Percentiles rank a stretch among this genome's conserved stretches.
These are phyloP conservation scores for Oxyteleia sp. DNA, from an alignment of 2,888 invertebrate species.

Conservation along the genomic window DNA sequence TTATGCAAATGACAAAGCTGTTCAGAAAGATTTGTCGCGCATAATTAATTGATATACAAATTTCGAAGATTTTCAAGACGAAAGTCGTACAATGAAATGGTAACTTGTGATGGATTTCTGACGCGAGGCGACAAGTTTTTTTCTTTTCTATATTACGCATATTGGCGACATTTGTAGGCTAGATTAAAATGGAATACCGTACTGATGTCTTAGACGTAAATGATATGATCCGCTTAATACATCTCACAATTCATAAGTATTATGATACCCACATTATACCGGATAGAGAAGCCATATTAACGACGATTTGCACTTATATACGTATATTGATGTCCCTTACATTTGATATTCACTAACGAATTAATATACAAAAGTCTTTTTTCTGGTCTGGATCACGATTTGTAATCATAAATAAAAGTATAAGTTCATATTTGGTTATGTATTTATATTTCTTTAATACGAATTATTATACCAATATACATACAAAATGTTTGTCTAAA, in stretches of 20 bases:
- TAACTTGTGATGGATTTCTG: conserved; percentile 24
- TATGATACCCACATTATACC: conserved; percentile 84
- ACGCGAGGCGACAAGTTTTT: conserved; percentile 22
- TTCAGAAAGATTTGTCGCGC: conserved; percentile 29
- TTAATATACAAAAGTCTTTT: conserved; percentile 49
- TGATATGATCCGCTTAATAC: conserved; percentile 86
- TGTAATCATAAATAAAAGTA: conserved; percentile 40
- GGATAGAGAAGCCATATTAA: conserved; percentile 83
- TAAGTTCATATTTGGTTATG: neutral
- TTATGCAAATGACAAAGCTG: conserved; percentile 52
- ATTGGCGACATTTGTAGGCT: conserved; percentile 73
- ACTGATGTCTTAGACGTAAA: conserved; percentile 79
- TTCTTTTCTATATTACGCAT: conserved; percentile 29
- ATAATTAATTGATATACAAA: conserved; percentile 42
- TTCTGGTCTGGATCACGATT: conserved; percentile 33
- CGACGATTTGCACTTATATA: conserved; percentile 80
- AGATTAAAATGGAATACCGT: conserved; percentile 81
- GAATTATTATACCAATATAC: too few species aligned
- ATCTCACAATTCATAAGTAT: conserved; percentile 84
- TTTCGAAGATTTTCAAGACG: neutral
- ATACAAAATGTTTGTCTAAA: too few species aligned
- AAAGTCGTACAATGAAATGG: neutral
- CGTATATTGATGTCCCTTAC: conserved; percentile 82
- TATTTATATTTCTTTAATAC: too few species aligned
- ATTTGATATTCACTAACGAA: conserved; percentile 76